Evolutionary conservation across 2,888 invertebrate species (phyloP), one percentile per base, ranked within the genome.

Genomic region (Agrenia bidenticulata): DNA sequence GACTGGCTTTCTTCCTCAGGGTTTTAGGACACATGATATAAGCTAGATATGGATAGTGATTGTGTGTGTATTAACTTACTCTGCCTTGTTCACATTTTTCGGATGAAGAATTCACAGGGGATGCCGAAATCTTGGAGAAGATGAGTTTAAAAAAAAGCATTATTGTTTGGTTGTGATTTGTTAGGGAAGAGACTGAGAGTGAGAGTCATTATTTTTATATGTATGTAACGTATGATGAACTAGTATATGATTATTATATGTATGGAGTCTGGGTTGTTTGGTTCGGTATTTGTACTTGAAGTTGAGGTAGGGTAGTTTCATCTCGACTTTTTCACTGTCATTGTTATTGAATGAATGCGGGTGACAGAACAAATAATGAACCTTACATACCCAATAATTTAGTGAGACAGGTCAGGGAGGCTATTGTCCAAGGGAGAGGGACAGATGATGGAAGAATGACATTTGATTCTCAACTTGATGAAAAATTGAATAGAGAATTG

Each of bases 271-370:
- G n/a, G n/a, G n/a, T n/a, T n/a, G n/a, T n/a, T n/a, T n/a, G n/a
- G n/a, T n/a, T n/a, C n/a, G n/a, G n/a, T n/a, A n/a, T n/a, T n/a
- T n/a, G n/a, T n/a, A n/a, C n/a, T n/a, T n/a, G 32, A 32, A 32
- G 32, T 32, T 32, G 5, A 32, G 32, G 32, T 32, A 32, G 32
- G 32, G 32, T 11, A 32, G 11, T 32, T 32, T 32, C 32, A 32
- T 32, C n/a, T 41, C 21, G 58, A 41, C 42, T 58, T 41, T 58
- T 58, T 45, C 45, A 45, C n/a, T 45, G 45, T 45, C 45, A 45
- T 45, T 45, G 45, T 45, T 45, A 15, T 45, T 45, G 4, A 45
- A 45, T 45, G 45, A 15, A 45, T 45, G 15, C 15, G 45, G 19
- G 45, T 45, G 45, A 45, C 45, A 45, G 15, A 9, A 45, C 45